Evolutionary conservation across 2,888 invertebrate genomes (phyloP).

Genomic region (Drosophila testacea): DNA sequence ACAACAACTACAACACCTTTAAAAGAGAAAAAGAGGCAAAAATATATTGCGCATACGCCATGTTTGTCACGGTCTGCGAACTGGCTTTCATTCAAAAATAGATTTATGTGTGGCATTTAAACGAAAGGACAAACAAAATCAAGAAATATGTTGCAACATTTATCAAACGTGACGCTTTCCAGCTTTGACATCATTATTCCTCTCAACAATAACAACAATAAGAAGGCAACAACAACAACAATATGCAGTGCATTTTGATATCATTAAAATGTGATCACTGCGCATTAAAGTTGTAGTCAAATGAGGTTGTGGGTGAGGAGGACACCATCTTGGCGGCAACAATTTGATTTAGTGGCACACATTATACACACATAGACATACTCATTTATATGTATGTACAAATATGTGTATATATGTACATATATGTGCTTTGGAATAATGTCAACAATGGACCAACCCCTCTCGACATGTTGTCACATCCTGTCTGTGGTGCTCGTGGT

Average conservation of each 20-base stretch:
- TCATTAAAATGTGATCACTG: slow-evolving; percentile 83
- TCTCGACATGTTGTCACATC: slow-evolving; percentile 59
- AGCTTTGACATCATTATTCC: slow-evolving; percentile 53
- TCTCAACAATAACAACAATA: background rate
- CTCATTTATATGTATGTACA: background rate
- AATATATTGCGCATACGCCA: slow-evolving; percentile 70
- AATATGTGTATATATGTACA: slow-evolving; percentile 1
- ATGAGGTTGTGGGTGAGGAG: slow-evolving; percentile 44
- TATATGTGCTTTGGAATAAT: slow-evolving; percentile 62
- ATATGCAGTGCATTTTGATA: slow-evolving; percentile 69
- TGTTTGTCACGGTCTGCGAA: slow-evolving; percentile 36
- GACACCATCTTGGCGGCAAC: slow-evolving; percentile 53
- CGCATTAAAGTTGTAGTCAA: slow-evolving; percentile 76
- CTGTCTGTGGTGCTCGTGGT: slow-evolving; percentile 47
- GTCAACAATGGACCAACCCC: slow-evolving; percentile 72
- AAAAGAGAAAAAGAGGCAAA: slow-evolving; percentile 44
- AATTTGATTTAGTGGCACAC: slow-evolving; percentile 74
- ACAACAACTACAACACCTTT: slow-evolving; percentile 36
- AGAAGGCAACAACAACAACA: slow-evolving; percentile 33
- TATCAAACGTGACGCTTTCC: slow-evolving; percentile 74
- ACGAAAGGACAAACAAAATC: slow-evolving; percentile 64
- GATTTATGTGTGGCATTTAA: slow-evolving; percentile 82
- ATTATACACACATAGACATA: slow-evolving; percentile 36
- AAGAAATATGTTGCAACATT: slow-evolving; percentile 72
- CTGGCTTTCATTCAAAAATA: slow-evolving; percentile 80